Evolutionary conservation across 2,888 invertebrate genomes (phyloP), one percentile per base, ranked within the genome.

Genomic region (Hyposoter didymator): DNA sequence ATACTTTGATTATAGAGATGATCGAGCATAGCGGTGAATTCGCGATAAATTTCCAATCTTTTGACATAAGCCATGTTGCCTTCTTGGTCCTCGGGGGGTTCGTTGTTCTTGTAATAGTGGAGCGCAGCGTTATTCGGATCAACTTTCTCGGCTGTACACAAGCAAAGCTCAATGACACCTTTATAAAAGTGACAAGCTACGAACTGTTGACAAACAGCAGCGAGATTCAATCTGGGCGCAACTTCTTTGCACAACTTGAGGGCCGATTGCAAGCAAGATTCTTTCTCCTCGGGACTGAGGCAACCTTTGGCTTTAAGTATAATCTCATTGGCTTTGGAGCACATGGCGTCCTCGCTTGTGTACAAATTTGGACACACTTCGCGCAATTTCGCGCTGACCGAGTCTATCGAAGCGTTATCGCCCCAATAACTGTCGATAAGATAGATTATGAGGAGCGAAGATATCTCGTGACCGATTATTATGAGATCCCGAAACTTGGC

Each of bases 301-400:
- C 97, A 96, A 87, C 95, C 96, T 91, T 97, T 97, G 0, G 98
- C 97, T 89, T 96, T 96, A 94, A 98, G 96, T 78, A 99, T 95
- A 90, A 98, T 96, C 94, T 99, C 99, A 89, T 98, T 98, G 0
- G 98, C 98, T 95, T 99, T 99, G 2, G 99, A 98, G 90, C 98
- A 98, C 14, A 98, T 97, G 4, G 99, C 99, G 94, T 99, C 99
- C 95, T 99, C 99, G 90, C 97, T 97, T 87, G 97, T 97, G 93
- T 99, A 99, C 39, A 99, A 95, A 89, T 97, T 97, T 0, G 99
- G 99, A 91, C 99, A 99, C 1, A 98, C 96, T 90, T 98, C 97
- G 69, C 99, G 95, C 78, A 99, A 94, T 91, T 97, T 97, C 35
- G 96, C 95, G 84, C 98, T 99, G 86, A 99, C 98, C 0, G 98